Percentiles rank a stretch among this genome's conserved stretches.
phyloP scores from a whole-genome alignment of 2,797 vertebrate species.

The Loriculus beryllinus region DNA sequence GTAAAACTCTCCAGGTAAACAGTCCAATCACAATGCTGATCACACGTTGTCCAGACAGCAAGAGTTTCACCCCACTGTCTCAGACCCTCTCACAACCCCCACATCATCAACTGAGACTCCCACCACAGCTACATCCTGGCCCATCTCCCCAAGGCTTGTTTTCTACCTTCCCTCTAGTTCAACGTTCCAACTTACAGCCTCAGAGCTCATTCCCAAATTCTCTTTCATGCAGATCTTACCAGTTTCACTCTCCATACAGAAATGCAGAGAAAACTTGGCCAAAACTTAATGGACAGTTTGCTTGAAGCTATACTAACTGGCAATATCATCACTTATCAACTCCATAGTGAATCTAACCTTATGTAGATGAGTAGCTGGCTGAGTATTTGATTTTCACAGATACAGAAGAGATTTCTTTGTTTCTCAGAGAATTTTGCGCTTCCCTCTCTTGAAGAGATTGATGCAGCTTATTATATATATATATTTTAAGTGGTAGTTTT shows the following conservation, averaged over 20 bases:
- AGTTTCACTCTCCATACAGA: background rate
- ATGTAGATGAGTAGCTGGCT: background rate
- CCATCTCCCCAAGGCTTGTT: background rate
- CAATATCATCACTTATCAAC: background rate
- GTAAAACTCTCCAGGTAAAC: background rate
- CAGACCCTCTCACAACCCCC: background rate
- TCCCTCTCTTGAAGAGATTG: background rate
- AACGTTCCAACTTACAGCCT: background rate
- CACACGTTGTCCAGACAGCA: too few relatives aligned
- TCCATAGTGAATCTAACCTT: background rate
- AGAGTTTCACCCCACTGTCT: too few relatives aligned
- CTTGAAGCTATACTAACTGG: background rate
- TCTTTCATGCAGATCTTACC: background rate
- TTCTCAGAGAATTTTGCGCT: background rate
- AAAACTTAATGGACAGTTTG: slow-evolving; percentile 23
- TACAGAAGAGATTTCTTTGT: background rate
- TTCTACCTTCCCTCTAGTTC: background rate
- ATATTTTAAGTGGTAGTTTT: background rate
- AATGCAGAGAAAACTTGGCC: background rate
- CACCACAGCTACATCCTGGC: background rate
- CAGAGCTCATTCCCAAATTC: background rate
- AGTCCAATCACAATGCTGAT: background rate
- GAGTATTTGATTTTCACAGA: background rate
- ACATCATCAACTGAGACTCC: background rate
- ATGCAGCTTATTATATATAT: background rate